These are phyloP conservation scores for Sapajus apella DNA, from an alignment of 2,113 vertebrate species.

Conservation along the genomic window DNA sequence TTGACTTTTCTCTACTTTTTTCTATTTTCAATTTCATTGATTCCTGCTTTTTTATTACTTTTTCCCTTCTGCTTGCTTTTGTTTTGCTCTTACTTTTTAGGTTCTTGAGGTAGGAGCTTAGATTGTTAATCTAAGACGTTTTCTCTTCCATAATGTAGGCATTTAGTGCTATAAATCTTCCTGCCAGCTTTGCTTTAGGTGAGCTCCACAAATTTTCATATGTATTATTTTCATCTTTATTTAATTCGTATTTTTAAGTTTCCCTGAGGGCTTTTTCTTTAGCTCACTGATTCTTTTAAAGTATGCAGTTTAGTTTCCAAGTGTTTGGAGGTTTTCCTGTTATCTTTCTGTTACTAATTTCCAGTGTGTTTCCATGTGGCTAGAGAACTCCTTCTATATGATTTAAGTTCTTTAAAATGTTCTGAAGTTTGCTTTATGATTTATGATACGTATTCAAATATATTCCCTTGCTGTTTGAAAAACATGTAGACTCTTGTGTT, in stretches of 20 bases:
- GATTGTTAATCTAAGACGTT: not conserved
- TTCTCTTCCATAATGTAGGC: not conserved
- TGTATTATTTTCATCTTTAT: not conserved
- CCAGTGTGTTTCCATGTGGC: not conserved
- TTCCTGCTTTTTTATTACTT: not conserved
- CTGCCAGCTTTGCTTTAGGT: not conserved
- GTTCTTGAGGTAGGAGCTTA: not conserved
- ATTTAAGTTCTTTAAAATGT: not conserved
- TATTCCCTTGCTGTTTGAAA: not conserved
- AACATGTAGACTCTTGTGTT: not conserved
- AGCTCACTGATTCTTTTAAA: not conserved
- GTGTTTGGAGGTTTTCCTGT: not conserved
- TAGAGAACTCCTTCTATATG: not conserved
- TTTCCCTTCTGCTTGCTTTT: not conserved
- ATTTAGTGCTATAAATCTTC: not conserved
- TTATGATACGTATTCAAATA: not conserved
- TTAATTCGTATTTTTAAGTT: not conserved
- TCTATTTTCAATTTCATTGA: not conserved
- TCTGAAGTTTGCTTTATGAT: not conserved
- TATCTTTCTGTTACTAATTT: not conserved
- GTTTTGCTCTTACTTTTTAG: not conserved
- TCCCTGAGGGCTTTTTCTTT: not conserved
- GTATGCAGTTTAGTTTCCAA: not conserved
- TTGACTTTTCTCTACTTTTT: not conserved
- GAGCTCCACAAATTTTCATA: not conserved